These are phyloP conservation scores for Pegoplata infirma DNA, from an alignment of 2,888 invertebrate species.

Conservation along the genomic window DNA sequence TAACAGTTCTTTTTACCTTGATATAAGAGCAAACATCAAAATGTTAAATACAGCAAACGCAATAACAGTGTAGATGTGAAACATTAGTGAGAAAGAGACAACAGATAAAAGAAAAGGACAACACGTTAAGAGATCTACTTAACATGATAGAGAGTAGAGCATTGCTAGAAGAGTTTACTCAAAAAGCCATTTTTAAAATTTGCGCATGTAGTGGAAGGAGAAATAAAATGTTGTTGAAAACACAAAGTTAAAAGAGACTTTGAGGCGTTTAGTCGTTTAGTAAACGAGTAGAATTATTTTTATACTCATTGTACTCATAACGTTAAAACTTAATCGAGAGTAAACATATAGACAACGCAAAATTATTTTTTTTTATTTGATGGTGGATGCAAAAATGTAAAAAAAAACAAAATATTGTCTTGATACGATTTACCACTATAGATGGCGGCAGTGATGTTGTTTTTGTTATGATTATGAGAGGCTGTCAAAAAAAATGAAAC, in stretches of 20 bases:
- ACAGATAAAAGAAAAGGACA: constrained; percentile 6
- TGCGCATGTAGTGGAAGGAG: neutral
- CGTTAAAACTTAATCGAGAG: constrained; percentile 1
- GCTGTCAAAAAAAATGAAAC: constrained; percentile 68
- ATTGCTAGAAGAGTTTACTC: too few species aligned
- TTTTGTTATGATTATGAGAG: constrained; percentile 73
- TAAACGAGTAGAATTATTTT: neutral
- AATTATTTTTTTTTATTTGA: neutral
- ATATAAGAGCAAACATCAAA: neutral
- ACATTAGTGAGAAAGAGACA: constrained; percentile 11
- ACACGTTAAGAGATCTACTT: neutral
- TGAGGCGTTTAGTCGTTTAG: neutral
- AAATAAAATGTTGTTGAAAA: neutral
- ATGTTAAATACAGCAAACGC: neutral
- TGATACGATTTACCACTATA: constrained; percentile 4
- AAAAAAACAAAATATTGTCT: neutral
- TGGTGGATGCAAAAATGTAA: neutral
- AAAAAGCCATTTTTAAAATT: constrained; percentile 35
- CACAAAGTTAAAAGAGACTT: neutral
- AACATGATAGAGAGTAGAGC: neutral
- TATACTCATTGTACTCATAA: constrained; percentile 12
- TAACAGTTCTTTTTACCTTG: too few species aligned
- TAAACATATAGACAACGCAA: constrained; percentile 12
- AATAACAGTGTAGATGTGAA: neutral
- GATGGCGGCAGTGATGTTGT: neutral